Evolutionary conservation across 2,797 vertebrate species (phyloP).

Genomic region (Chlorospingus semifuscus): DNA sequence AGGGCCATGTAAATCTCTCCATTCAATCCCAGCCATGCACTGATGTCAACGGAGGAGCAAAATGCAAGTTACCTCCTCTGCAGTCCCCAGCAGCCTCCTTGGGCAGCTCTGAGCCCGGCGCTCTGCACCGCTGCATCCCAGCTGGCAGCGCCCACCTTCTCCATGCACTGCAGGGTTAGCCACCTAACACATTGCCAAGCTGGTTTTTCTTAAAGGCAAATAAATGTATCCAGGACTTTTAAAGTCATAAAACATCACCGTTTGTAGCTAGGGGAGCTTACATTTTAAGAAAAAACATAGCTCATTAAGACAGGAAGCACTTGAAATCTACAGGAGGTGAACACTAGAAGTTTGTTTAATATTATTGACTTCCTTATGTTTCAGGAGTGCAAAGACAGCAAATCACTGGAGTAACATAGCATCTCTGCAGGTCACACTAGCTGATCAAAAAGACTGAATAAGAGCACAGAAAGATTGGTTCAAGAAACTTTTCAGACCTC

Average conservation of each 20-base stretch:
- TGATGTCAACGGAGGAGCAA: background rate
- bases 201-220: background rate
- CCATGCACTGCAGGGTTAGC: background rate
- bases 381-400: background rate
- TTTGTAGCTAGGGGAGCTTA: background rate
- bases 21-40: background rate
- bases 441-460: background rate
- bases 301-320: background rate
- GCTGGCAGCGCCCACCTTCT: background rate
- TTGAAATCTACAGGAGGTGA: background rate
- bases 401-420: background rate
- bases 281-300: background rate
- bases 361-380: background rate
- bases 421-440: background rate
- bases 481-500: background rate
- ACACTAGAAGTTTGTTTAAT: background rate
- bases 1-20: background rate
- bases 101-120: background rate
- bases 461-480: background rate
- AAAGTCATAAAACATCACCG: background rate
- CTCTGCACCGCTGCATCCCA: background rate
- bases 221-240: background rate
- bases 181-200: background rate
- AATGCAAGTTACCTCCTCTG: background rate
- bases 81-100: background rate